Base-by-base conservation (phyloP, 2,888 invertebrate species). In the Plagiodera versicolora region DNA sequence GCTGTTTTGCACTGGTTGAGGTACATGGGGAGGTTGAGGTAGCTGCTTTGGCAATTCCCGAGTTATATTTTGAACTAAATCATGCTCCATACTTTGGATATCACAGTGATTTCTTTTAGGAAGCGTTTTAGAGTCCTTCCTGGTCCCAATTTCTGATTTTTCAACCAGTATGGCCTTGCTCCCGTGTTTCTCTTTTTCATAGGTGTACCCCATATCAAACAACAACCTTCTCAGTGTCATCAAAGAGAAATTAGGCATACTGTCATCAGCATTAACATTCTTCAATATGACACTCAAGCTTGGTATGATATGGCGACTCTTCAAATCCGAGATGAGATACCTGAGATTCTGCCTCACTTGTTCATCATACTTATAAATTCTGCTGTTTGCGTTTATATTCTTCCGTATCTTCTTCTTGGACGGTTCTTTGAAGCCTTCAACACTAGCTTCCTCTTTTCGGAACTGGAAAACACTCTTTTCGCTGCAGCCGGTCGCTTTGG, bases 401-500 rank as follows among this genome's bases (percentile, higher is more conserved):
- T 76, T 77, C n/a, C 80, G 67, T 19, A 77, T 72, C 68, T 79
- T 79, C 11, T 75, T 79, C 64, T 78, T 79, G 2, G 76, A 77
- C 14, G 80, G 79, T 67, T 77, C 76, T 65, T 74, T 77, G 62
- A 80, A 79, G 47, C 79, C 79, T 67, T 76, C 76, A 6, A 64
- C 75, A 63, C 79, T 79, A 1, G 75, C 72, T 68, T 79, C 80
- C 67, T 80, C 80, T 64, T 79, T 80, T 5, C 79, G 73, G 63
- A 80, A 80, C 56, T 76, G 77, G 70, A 79, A 80, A 50, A 80
- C 74, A 61, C 79, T 79, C 65, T 80, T 80, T 63, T 79, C 79
- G 58, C 80, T 79, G 56, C 80, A 80, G 3, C 80, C 80, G 11
- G 79, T 80, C 9, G 80, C 80, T 71, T 75, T 77, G 1, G 80